Evolutionary conservation across 2,888 invertebrate species (phyloP).

Genomic region (Cantharis nigra): DNA sequence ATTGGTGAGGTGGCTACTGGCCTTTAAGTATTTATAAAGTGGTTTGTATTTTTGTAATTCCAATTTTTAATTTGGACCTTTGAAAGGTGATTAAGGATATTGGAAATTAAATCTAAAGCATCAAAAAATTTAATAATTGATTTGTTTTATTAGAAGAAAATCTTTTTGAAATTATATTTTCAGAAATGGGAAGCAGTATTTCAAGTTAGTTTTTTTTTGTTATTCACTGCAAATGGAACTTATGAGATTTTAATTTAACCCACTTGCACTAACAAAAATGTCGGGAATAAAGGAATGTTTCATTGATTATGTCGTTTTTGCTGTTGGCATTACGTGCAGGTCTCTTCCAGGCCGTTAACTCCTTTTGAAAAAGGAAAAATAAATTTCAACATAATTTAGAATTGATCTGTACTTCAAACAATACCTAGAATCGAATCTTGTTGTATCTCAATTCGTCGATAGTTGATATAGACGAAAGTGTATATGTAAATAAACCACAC

Average conservation of each 20-base stretch:
- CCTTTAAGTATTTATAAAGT: too few species aligned
- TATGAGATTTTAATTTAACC: background rate
- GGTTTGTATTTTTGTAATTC: background rate
- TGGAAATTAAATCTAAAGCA: background rate
- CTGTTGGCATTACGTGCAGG: slow-evolving; percentile 9
- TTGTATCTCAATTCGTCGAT: background rate
- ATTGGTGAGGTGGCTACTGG: too few species aligned
- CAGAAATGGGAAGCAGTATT: background rate
- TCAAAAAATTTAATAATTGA: background rate
- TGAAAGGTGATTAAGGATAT: background rate
- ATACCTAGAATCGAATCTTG: slow-evolving; percentile 8
- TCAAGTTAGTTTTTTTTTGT: background rate
- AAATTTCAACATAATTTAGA: slow-evolving; percentile 16
- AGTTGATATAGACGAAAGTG: background rate
- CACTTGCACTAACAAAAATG: background rate
- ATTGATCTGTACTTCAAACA: slow-evolving; percentile 15
- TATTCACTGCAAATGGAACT: background rate
- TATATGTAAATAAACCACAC: background rate
- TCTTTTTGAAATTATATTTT: background rate
- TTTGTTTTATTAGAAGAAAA: background rate
- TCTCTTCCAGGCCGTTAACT: slow-evolving; percentile 16
- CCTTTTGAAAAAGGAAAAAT: slow-evolving; percentile 10
- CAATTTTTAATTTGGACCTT: background rate
- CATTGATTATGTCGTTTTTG: slow-evolving; percentile 11
- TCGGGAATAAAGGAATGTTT: background rate